Evolutionary conservation across 2,113 vertebrate species (phyloP).

Genomic region (Australoheros scitulus): DNA sequence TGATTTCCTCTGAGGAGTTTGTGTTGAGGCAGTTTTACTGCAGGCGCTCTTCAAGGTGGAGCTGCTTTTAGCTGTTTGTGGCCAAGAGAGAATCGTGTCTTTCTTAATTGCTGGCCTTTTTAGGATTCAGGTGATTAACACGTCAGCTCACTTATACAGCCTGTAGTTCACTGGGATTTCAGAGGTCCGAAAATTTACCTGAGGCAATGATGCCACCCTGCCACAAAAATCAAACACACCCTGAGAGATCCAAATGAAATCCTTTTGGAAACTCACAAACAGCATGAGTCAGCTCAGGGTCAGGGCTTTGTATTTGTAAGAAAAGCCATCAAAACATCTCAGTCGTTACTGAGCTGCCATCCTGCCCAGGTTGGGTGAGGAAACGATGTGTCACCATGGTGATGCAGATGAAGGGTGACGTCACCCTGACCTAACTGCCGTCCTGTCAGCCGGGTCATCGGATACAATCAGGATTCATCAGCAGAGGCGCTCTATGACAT

Average conservation of each 20-base stretch:
- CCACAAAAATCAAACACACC: not conserved
- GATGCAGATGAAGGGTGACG: constrained; percentile 18
- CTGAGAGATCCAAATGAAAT: not conserved
- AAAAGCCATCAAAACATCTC: not conserved
- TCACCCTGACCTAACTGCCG: not conserved
- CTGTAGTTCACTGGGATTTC: not conserved
- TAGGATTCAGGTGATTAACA: too few relatives aligned
- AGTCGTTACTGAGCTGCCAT: not conserved
- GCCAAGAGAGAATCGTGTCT: too few relatives aligned
- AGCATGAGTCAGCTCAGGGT: fast-evolving
- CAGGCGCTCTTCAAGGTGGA: not conserved
- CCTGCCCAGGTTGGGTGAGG: not conserved
- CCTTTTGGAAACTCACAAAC: not conserved
- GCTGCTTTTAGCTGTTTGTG: too few relatives aligned
- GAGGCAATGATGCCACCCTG: not conserved
- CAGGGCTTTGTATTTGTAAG: not conserved
- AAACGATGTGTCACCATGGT: not conserved
- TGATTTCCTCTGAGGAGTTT: too few relatives aligned
- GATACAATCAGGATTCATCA: constrained; percentile 39
- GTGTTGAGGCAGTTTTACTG: too few relatives aligned
- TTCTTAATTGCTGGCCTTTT: not conserved
- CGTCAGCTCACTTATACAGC: not conserved
- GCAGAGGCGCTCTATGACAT: constrained; percentile 12
- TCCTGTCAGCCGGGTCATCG: constrained; percentile 1
- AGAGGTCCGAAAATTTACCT: not conserved